Percentiles rank a stretch among this genome's conserved stretches.
phyloP scores from a whole-genome alignment of 2,797 vertebrate genomes.

The Rhinatrema bivittatum region DNA sequence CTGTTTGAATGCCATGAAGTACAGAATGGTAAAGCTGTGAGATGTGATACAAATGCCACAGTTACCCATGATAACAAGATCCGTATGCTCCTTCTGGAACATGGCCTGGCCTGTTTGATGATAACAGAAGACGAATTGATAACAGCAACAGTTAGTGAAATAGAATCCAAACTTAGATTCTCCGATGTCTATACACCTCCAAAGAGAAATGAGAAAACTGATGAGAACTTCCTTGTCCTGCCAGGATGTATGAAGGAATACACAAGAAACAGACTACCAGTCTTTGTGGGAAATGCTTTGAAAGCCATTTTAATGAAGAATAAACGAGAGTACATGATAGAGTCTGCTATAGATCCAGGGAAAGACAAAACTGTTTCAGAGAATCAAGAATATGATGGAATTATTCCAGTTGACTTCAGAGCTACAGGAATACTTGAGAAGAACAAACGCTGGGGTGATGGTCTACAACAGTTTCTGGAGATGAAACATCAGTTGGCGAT shows the following conservation, averaged over 20 bases:
- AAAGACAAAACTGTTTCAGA: neutral
- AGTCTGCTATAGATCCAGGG: no score
- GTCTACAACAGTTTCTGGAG: constrained; percentile 55
- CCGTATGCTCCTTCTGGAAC: constrained; percentile 14
- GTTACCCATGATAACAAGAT: constrained; percentile 1
- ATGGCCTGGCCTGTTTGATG: constrained; percentile 15
- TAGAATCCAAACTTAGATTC: constrained; percentile 15
- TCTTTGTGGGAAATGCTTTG: constrained; percentile 25
- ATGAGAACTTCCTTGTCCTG: constrained; percentile 2
- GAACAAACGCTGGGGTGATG: constrained; percentile 34
- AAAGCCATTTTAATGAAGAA: constrained; percentile 26
- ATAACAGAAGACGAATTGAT: constrained; percentile 16
- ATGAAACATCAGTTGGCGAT: constrained; percentile 47
- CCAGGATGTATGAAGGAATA: constrained; percentile 17
- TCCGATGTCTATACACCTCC: neutral
- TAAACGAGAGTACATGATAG: constrained; percentile 26
- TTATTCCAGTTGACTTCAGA: constrained; percentile 39
- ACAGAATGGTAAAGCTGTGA: constrained; percentile 9
- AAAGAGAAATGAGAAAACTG: neutral
- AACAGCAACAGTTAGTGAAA: constrained; percentile 6
- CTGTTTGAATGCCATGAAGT: constrained; percentile 13
- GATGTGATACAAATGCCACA: neutral
- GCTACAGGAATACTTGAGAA: constrained; percentile 36
- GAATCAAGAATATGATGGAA: neutral
- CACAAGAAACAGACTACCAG: constrained; percentile 6